phyloP scores from a whole-genome alignment of 2,113 vertebrate species.

The Ardeotis arabs region DNA sequence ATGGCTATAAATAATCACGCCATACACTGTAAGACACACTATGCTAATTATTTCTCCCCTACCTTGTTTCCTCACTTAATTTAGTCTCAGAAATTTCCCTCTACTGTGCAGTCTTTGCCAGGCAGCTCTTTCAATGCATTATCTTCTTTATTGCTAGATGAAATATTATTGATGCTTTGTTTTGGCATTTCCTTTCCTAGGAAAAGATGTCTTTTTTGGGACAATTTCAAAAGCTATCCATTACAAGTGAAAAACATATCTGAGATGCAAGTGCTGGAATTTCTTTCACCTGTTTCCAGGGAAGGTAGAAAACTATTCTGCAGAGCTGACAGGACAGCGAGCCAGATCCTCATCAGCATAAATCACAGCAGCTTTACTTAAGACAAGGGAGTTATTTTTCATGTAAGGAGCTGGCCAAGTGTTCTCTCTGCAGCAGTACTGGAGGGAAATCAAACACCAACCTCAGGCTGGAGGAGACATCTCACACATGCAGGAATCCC shows the following conservation, averaged over 20 bases:
- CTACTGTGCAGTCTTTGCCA: neutral
- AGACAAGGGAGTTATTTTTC: neutral
- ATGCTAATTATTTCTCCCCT: neutral
- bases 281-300: neutral
- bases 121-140: neutral
- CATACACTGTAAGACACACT: neutral
- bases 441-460: neutral
- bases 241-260: neutral
- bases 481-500: neutral
- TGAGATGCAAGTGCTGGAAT: neutral
- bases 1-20: neutral
- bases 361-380: slow-evolving; percentile 6
- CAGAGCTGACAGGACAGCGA: neutral
- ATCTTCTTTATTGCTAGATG: neutral
- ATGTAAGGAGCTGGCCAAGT: neutral
- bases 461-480: neutral
- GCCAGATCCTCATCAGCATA: neutral
- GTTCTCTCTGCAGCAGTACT: neutral
- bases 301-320: neutral
- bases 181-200: slow-evolving; percentile 1
- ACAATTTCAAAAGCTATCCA: slow-evolving; percentile 23
- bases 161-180: slow-evolving; percentile 24
- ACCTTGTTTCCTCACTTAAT: neutral
- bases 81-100: neutral
- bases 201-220: slow-evolving; percentile 6